Base-by-base conservation (phyloP, 2,888 invertebrate species). In the Drosophila helvetica region DNA sequence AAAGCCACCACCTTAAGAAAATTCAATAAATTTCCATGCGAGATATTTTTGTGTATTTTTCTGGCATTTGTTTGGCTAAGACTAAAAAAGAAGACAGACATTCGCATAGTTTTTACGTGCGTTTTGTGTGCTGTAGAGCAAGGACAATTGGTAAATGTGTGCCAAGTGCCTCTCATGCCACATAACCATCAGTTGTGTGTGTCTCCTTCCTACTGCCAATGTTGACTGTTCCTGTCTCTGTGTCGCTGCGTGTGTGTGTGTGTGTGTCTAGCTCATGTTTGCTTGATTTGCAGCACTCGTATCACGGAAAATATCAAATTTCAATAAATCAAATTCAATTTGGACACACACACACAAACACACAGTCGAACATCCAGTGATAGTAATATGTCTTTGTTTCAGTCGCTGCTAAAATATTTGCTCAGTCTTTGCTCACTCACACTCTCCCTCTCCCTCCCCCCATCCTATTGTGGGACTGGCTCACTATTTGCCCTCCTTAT, bases 271-370 rank as follows among this genome's bases (percentile, higher is more conserved):
- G 72, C 70, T 84, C 77, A 69, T 78, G 85, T 88, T 78, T 88
- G 80, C 88, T 86, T 86, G 86, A 85, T 88, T 85, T 87, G 79
- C 88, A 78, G 73, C 76, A 76, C 85, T 84, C 79, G 78, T 87
- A 87, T 87, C 88, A 85, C 79, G 79, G 87, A 86, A 86, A 80
- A 88, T 88, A 90, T 90, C 89, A 90, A 89, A 90, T 90, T 90
- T 90, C 90, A 90, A 90, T 90, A 90, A 90, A 90, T 90, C 90
- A 90, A 90, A 90, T 90, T 90, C 84, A 90, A 90, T 90, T 90
- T 90, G 81, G 78, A 73, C 78, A 66, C 64, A 84, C 60, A 75
- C 69, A 76, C 61, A 74, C 22, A 55, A 42, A 71, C 48, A 57
- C 18, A 43, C 42, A 56, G 38, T 47, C 48, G 64, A 43, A 65